Evolutionary conservation across 1,140 invertebrate genomes (phyloP).

Genomic region (Holcopasites calliopsidis): DNA sequence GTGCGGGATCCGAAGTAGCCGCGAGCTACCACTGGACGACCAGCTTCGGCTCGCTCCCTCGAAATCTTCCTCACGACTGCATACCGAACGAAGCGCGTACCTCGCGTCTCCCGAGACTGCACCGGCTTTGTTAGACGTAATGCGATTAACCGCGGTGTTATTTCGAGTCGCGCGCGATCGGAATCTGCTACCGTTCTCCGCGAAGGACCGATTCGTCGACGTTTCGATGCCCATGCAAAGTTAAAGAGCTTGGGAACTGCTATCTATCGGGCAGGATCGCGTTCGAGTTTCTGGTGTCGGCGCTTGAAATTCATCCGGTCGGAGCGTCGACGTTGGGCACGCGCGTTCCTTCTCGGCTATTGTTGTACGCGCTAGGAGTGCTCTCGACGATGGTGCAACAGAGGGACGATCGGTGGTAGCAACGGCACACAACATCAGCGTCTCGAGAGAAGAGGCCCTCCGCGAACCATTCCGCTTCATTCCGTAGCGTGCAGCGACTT

Average conservation of each 20-base stretch:
- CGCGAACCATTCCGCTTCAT: no score
- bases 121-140: neutral
- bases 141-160: neutral
- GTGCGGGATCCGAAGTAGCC: constrained; percentile 38
- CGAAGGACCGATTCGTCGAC: no score
- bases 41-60: constrained; percentile 26
- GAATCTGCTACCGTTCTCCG: no score
- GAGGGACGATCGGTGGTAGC: constrained; percentile 29
- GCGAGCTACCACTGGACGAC: constrained; percentile 48
- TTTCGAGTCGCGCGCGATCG: no score
- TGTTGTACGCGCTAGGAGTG: neutral
- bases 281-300: neutral
- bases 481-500: no score
- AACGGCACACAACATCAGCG: constrained; percentile 30
- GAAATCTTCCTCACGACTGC: constrained; percentile 39
- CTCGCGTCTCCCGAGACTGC: neutral
- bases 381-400: constrained; percentile 5
- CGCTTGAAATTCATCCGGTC: constrained; percentile 22
- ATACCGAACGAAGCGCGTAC: constrained; percentile 40
- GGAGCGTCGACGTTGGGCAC: constrained; percentile 24
- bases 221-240: no score
- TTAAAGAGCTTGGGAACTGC: no score
- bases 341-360: constrained; percentile 24
- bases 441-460: constrained; percentile 1
- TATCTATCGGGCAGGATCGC: constrained; percentile 23